A percentile compares a stretch with the other conserved stretches of the same genome.
Evolutionary conservation across 2,797 vertebrate genomes (phyloP).

Genomic region (Apogon talboti): DNA sequence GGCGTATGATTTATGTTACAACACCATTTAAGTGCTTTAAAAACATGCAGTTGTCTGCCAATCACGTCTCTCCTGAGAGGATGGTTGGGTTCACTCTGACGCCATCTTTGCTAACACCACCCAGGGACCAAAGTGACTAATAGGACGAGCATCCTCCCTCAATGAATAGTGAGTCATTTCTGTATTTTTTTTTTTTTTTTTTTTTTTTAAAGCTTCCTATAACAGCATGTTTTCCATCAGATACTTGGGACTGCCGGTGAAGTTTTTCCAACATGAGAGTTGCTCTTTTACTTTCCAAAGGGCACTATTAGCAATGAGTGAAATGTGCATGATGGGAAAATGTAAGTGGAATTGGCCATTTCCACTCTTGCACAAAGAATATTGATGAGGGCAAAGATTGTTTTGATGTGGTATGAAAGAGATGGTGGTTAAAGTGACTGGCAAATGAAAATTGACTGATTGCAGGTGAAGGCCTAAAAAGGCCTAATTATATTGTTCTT

Average conservation of each 20-base stretch:
- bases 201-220: slow-evolving; percentile 6
- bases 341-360: slow-evolving; percentile 45
- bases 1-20: slow-evolving; percentile 66
- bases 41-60: slow-evolving; percentile 60
- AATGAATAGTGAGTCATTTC: slow-evolving; percentile 26
- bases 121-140: slow-evolving; percentile 34
- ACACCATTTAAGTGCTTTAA: slow-evolving; percentile 51
- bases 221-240: slow-evolving; percentile 31
- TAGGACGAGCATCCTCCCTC: slow-evolving; percentile 33
- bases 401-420: slow-evolving; percentile 28
- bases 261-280: slow-evolving; percentile 32
- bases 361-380: slow-evolving; percentile 38
- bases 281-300: background rate
- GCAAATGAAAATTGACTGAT: slow-evolving; percentile 24
- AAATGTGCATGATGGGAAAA: slow-evolving; percentile 4
- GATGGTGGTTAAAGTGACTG: slow-evolving; percentile 20
- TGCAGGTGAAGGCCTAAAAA: slow-evolving; percentile 6
- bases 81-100: slow-evolving; percentile 43
- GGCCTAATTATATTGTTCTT: slow-evolving; percentile 9
- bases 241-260: slow-evolving; percentile 21
- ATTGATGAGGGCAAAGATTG: slow-evolving; percentile 37
- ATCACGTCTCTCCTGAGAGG: slow-evolving; percentile 34
- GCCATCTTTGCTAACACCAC: slow-evolving; percentile 51
- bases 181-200: no score
- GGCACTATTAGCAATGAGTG: background rate